Evolutionary conservation across 2,113 vertebrate genomes (phyloP), one percentile per base, ranked within the genome.

Genomic region (Oryzias javanicus): DNA sequence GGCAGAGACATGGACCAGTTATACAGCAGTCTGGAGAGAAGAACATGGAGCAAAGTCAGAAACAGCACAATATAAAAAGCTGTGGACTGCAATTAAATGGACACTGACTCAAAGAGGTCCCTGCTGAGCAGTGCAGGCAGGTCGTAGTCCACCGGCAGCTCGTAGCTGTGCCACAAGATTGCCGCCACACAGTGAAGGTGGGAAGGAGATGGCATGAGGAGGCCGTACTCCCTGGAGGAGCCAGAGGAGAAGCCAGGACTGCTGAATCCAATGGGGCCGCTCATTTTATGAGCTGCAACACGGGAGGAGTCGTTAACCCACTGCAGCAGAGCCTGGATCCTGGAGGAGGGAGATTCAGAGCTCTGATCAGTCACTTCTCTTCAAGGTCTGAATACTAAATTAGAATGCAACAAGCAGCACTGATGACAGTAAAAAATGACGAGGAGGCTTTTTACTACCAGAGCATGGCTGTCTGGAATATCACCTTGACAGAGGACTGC

Each of bases 1-100:
- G 96, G 93, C 86, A 99, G 91, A 35, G 95, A 97, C 96, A 98
- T 98, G 71, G 97, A 98, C 97, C 97, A 98, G 85, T 93, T 96
- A 81, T 94, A 98, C 68, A 99, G 87, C 27, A 95, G 91, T 88
- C 97, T 99, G 73, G 0, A 78, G 20, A 68, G 76, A 62, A 55
- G 6, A 19, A 18, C 8, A 35, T 41, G 4, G 1, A 48, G 42
- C 4, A 6, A 6, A 16, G 60, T 68, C n/a, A 65, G 16, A 3
- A 7, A 13, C 15, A n/a, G 6, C 14, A 25, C 19, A 45, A 49
- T 12, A 3, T 5, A 4, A 14, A 19, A 3, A 1, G n/a, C 29
- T 18, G 47, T 13, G 25, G 19, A 16, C 18, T 24, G 42, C 3
- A 5, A 17, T 25, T 15, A 58, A n/a, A 14, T 3, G 7, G 3